A percentile compares a stretch with the other conserved stretches of the same genome.
These are phyloP conservation scores for Penaeus monodon DNA, from an alignment of 2,888 invertebrate genomes.

Conservation along the genomic window DNA sequence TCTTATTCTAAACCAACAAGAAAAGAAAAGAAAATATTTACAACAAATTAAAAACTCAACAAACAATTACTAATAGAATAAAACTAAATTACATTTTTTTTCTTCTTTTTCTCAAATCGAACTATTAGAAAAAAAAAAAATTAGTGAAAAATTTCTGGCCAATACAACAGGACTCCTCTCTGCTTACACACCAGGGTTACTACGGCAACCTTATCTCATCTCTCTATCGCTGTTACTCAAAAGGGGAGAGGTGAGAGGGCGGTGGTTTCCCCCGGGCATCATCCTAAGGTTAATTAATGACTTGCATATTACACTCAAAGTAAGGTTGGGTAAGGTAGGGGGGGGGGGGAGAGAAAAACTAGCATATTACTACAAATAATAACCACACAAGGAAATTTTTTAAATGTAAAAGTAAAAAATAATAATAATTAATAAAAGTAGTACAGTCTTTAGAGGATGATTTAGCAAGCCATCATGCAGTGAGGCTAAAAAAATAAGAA, in stretches of 20 bases:
- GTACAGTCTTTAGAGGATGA: background rate
- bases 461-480: constrained; percentile 42
- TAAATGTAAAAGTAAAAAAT: background rate
- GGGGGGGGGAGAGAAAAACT: too few species aligned
- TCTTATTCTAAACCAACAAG: too few species aligned
- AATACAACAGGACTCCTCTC: constrained; percentile 16
- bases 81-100: too few species aligned
- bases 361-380: too few species aligned
- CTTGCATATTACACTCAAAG: too few species aligned
- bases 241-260: background rate
- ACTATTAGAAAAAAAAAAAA: background rate
- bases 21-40: background rate
- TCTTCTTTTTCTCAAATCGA: too few species aligned
- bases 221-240: constrained; percentile 6
- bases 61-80: background rate
- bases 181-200: constrained; percentile 22
- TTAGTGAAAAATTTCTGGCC: background rate
- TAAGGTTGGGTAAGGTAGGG: too few species aligned
- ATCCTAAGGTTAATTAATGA: background rate
- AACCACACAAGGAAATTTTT: too few species aligned
- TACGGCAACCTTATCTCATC: background rate
- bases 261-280: background rate
- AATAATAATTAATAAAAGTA: constrained; percentile 4
- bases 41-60: background rate
- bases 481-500: constrained; percentile 5